These are phyloP conservation scores for Drosophila leontia DNA, from an alignment of 1,140 invertebrate species.

Conservation along the genomic window DNA sequence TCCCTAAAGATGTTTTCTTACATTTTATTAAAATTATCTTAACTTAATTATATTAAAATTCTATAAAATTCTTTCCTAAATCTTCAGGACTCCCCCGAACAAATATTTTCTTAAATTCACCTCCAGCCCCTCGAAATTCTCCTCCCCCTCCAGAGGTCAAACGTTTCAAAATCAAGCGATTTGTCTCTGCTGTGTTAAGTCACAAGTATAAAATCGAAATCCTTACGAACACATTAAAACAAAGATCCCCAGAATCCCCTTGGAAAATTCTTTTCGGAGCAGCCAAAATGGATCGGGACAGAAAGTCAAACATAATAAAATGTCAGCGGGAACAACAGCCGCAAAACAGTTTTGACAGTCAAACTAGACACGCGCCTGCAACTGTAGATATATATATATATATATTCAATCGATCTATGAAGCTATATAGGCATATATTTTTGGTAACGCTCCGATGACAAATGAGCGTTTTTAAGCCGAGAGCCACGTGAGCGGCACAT, in stretches of 20 bases:
- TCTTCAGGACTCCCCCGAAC: too few species aligned
- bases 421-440: conserved; percentile 6
- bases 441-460: conserved; percentile 52
- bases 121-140: background rate
- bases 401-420: conserved; percentile 30
- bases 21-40: background rate
- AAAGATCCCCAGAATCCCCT: conserved; percentile 14
- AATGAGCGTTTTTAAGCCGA: conserved; percentile 67
- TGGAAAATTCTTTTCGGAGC: conserved; percentile 6
- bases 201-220: conserved; percentile 38
- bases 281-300: conserved; percentile 50
- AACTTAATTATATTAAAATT: conserved; percentile 11
- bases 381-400: conserved; percentile 35
- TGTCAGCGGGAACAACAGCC: conserved; percentile 76
- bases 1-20: background rate
- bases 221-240: conserved; percentile 49
- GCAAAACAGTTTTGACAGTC: conserved; percentile 77
- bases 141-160: conserved; percentile 23
- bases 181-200: conserved; percentile 34
- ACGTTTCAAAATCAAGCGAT: conserved; percentile 22
- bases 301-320: conserved; percentile 80
- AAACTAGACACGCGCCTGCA: conserved; percentile 69
- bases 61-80: background rate
- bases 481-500: conserved; percentile 33
- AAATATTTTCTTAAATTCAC: background rate